Evolutionary conservation across 1,140 invertebrate species (phyloP).

Genomic region (Trialeurodes vaporariorum): DNA sequence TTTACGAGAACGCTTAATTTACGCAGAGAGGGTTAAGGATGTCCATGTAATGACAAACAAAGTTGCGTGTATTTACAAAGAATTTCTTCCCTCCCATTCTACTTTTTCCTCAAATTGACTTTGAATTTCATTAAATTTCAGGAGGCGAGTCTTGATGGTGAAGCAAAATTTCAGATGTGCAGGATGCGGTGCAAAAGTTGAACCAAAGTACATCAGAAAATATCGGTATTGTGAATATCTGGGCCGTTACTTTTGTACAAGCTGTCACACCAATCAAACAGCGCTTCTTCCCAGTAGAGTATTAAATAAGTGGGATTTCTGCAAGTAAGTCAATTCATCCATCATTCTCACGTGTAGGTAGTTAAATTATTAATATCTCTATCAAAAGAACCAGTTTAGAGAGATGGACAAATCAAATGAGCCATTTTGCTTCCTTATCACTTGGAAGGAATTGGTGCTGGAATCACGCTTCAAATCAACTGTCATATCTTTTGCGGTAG

Average conservation of each 20-base stretch:
- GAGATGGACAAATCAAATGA: no score
- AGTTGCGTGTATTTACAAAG: slow-evolving; percentile 5
- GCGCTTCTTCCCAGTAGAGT: slow-evolving; percentile 66
- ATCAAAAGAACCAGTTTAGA: no score
- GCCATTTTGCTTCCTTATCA: no score
- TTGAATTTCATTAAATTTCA: slow-evolving; percentile 36
- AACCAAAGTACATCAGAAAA: slow-evolving; percentile 52
- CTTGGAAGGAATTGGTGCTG: no score
- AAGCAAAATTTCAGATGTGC: slow-evolving; percentile 73
- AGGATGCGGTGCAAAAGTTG: slow-evolving; percentile 72
- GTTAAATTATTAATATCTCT: no score
- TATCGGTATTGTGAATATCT: slow-evolving; percentile 77
- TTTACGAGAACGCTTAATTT: no score
- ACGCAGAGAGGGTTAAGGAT: no score
- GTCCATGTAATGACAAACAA: slow-evolving; percentile 7
- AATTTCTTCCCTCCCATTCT: neutral
- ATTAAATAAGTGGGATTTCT: slow-evolving; percentile 61
- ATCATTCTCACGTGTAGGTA: no score
- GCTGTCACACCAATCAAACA: slow-evolving; percentile 68
- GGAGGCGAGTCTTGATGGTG: slow-evolving; percentile 48
- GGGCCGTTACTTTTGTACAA: slow-evolving; percentile 79
- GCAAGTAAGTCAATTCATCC: slow-evolving; percentile 42
- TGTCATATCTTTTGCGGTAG: no score
- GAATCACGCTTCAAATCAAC: no score
- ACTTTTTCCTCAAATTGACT: slow-evolving; percentile 10